Base-by-base conservation (phyloP, 2,888 invertebrate species). In the Blomia tropicalis region DNA sequence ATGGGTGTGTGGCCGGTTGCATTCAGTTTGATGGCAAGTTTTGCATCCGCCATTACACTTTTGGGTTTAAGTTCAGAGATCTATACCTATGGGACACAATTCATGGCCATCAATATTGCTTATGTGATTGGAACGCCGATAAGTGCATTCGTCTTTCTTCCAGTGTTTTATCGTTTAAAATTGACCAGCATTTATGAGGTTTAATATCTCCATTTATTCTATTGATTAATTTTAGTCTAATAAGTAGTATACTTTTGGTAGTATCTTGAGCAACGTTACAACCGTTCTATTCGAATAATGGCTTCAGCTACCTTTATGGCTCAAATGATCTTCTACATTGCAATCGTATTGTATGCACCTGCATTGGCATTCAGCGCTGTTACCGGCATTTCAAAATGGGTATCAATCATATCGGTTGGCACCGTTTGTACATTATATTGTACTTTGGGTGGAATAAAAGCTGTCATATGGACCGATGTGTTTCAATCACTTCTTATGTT, bases 341-440 rank as follows among this genome's bases (percentile, higher is more conserved):
- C 91, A 1, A 85, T 95, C 69, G 93, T 91, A 22, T 75, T 95
- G 7, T 95, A 88, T 73, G 92, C 93, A 0, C 93, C 95, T 1
- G 85, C 93, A 0, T 77, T 95, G 67, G 91, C 92, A 0, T 73
- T 95, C 3, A 73, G 73, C 68, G 75, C 91, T 1, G 83, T 88
- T 31, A 87, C 87, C 1, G 86, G 86, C n/a, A 75, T 88, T 5
- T 80, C 81, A 65, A 80, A 82, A 74, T 73, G 81, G 30, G 77
- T 81, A 5, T 86, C 87, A 1, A 84, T 89, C 67, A 72, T 87
- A 62, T 78, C 81, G 0, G 82, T 85, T 61, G 86, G 79, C 1
- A 71, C 84, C 53, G 86, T 83, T 3, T 89, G 88, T 71, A 86
- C 87, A 0, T 85, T 89, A 72, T 89, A 89, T 70, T 87, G 88